Conservation (phyloP, 2,888 invertebrate genomes). For the Acrobasis repandana region DNA sequence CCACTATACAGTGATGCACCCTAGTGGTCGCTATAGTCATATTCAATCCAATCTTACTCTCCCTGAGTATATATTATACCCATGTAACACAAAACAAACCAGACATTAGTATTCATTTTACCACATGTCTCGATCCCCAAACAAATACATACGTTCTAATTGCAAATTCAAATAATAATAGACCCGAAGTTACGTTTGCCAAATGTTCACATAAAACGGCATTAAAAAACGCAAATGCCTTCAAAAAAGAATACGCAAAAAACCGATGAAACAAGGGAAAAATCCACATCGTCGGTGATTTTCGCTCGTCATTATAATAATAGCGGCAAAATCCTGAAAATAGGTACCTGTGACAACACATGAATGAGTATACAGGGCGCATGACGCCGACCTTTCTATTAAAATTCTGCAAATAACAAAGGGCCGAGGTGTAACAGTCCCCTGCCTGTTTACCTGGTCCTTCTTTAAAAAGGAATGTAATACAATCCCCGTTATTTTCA, state of each 20-base stretch:
- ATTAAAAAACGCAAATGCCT: slow-evolving; percentile 6
- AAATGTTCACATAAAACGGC: slow-evolving; percentile 11
- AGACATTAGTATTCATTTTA: no score
- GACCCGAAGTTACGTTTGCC: background rate
- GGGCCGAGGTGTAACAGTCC: slow-evolving; percentile 63
- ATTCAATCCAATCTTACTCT: no score
- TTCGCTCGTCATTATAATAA: slow-evolving; percentile 40
- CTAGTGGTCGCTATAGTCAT: no score
- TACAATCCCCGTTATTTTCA: slow-evolving; percentile 75
- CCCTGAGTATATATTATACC: no score
- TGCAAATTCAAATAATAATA: slow-evolving; percentile 3
- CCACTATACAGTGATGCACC: no score
- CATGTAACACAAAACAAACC: no score
- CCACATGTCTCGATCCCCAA: background rate
- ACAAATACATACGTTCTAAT: background rate
- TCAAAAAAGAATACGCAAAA: slow-evolving; percentile 2
- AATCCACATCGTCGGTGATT: slow-evolving; percentile 30
- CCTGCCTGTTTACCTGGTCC: slow-evolving; percentile 68
- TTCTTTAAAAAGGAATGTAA: slow-evolving; percentile 76
- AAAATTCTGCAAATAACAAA: slow-evolving; percentile 78
- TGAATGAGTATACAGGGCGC: slow-evolving; percentile 28
- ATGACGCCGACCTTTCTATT: slow-evolving; percentile 65
- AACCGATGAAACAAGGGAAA: slow-evolving; percentile 17
- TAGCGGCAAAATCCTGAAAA: slow-evolving; percentile 37
- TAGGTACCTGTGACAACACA: slow-evolving; percentile 41